Conservation (phyloP, 2,888 invertebrate species). For the Epinotia bilunana region DNA sequence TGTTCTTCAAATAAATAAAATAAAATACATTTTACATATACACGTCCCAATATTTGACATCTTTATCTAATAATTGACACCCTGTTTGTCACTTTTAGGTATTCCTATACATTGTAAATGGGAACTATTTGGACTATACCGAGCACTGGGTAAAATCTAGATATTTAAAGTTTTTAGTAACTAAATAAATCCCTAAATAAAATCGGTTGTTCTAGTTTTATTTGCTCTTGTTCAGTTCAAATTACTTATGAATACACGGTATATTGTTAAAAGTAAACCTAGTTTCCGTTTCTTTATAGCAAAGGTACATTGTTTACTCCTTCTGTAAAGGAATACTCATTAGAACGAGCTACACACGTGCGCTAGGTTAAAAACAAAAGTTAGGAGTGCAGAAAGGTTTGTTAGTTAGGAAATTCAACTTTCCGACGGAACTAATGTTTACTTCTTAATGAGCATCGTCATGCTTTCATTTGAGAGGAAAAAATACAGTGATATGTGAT, state of each 20-base stretch:
- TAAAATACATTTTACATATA: too few relatives aligned
- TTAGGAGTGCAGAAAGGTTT: not conserved
- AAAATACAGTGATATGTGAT: not conserved
- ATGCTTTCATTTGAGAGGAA: not conserved
- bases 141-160: too few relatives aligned
- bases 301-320: not conserved
- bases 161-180: too few relatives aligned
- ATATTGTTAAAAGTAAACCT: not conserved
- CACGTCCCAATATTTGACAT: too few relatives aligned
- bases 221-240: too few relatives aligned
- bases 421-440: not conserved
- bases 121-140: too few relatives aligned
- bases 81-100: too few relatives aligned
- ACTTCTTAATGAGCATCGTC: not conserved
- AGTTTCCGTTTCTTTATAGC: not conserved
- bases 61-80: too few relatives aligned
- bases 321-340: not conserved
- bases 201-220: too few relatives aligned
- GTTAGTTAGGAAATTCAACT: not conserved
- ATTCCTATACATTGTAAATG: too few relatives aligned
- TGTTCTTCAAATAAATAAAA: too few relatives aligned
- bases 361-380: conserved; percentile 14
- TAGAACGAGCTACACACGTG: not conserved
- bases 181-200: too few relatives aligned
- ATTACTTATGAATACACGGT: not conserved